phyloP scores from a whole-genome alignment of 2,113 vertebrate genomes.

The Nothobranchius furzeri region DNA sequence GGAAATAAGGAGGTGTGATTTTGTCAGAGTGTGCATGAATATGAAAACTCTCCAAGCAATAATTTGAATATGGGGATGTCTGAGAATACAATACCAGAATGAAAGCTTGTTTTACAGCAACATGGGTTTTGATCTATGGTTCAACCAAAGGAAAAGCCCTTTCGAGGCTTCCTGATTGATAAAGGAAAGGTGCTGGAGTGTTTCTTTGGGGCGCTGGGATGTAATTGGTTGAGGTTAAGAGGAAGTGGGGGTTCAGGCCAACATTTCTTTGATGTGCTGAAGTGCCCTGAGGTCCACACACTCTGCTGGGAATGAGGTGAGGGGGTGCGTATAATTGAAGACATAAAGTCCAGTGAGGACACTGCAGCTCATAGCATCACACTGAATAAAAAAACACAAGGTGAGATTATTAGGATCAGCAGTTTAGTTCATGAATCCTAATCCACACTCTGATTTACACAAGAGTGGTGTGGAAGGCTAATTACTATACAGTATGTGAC shows the following conservation, averaged over 20 bases:
- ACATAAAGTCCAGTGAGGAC: slow-evolving; percentile 32
- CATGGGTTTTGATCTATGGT: background rate
- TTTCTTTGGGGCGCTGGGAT: slow-evolving; percentile 1
- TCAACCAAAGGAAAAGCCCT: background rate
- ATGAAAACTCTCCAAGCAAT: slow-evolving; percentile 2
- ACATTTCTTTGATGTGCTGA: slow-evolving; percentile 55
- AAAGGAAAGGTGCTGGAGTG: slow-evolving; percentile 13
- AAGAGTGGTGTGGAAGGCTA: background rate
- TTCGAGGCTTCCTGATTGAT: slow-evolving; percentile 1
- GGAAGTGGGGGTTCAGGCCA: slow-evolving; percentile 7
- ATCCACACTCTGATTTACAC: background rate
- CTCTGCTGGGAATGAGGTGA: slow-evolving; percentile 34
- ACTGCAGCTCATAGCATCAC: background rate
- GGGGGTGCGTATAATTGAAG: slow-evolving; percentile 13
- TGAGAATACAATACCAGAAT: slow-evolving; percentile 5
- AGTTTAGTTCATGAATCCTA: slow-evolving; percentile 21
- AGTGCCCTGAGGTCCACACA: slow-evolving; percentile 45
- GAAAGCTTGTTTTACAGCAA: background rate
- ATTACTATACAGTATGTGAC: background rate
- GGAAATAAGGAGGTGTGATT: slow-evolving; percentile 15
- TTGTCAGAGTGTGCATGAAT: slow-evolving; percentile 11
- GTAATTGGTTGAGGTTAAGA: slow-evolving; percentile 11
- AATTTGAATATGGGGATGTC: too few relatives aligned
- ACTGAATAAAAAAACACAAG: slow-evolving; percentile 23
- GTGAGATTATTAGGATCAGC: slow-evolving; percentile 34